Evolutionary conservation across 2,113 vertebrate genomes (phyloP).

Genomic region (Jaculus jaculus): DNA sequence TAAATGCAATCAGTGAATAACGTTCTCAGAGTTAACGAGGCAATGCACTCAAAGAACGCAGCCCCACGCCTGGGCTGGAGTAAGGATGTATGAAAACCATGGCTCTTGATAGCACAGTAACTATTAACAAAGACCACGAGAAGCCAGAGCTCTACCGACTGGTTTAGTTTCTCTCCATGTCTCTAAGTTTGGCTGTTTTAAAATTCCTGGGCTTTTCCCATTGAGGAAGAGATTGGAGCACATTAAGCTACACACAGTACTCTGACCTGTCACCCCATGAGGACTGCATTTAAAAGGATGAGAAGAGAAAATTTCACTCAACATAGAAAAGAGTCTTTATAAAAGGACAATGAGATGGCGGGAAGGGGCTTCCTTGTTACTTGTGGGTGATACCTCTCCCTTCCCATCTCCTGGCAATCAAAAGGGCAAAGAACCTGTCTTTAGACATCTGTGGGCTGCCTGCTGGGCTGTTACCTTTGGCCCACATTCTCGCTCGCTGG

Average conservation of each 20-base stretch:
- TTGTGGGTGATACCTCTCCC: not conserved
- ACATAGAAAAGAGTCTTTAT: not conserved
- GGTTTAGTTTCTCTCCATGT: not conserved
- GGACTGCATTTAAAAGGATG: not conserved
- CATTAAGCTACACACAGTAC: not conserved
- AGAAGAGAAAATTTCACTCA: not conserved
- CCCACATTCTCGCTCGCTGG: constrained; percentile 77
- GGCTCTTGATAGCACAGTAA: not conserved
- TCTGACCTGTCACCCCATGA: not conserved
- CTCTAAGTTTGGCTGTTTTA: not conserved
- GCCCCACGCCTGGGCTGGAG: not conserved
- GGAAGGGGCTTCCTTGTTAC: not conserved
- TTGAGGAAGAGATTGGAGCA: not conserved
- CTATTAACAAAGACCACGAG: not conserved
- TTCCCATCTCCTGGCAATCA: no score
- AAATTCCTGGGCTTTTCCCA: not conserved
- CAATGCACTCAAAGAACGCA: not conserved
- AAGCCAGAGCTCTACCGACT: not conserved
- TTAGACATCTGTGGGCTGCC: not conserved
- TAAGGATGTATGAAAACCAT: not conserved
- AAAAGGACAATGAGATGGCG: not conserved
- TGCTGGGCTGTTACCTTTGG: constrained; percentile 81
- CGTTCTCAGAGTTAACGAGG: not conserved
- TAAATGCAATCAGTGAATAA: not conserved
- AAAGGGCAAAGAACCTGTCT: not conserved